These are phyloP conservation scores for Tachuris rubrigastra DNA, from an alignment of 2,113 vertebrate genomes.

Conservation along the genomic window DNA sequence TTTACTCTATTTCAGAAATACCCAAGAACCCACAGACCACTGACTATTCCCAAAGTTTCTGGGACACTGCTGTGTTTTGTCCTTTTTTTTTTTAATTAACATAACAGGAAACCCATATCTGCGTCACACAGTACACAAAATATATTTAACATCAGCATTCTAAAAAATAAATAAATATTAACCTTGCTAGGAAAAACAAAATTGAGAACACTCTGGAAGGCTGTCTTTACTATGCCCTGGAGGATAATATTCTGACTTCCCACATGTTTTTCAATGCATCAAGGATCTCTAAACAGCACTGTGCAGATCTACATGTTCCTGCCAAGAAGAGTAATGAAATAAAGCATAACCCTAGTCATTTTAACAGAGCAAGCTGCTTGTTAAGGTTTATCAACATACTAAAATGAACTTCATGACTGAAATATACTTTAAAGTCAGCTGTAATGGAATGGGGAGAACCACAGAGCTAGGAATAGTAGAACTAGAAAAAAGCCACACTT, in stretches of 20 bases:
- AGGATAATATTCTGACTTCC: background rate
- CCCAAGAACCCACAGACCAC: background rate
- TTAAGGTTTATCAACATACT: background rate
- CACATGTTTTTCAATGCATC: background rate
- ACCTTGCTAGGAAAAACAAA: background rate
- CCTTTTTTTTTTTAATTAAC: background rate
- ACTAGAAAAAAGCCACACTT: background rate
- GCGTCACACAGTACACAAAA: background rate
- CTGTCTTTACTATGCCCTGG: background rate
- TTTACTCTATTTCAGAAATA: constrained; percentile 24
- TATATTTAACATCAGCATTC: constrained; percentile 14
- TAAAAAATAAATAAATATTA: constrained; percentile 22
- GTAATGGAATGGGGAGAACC: background rate
- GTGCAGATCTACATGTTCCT: background rate
- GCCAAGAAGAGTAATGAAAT: background rate
- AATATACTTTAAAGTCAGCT: background rate
- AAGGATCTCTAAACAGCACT: background rate
- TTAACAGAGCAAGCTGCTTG: background rate
- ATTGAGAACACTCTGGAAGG: background rate
- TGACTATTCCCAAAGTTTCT: background rate
- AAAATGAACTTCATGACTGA: background rate
- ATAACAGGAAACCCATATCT: constrained; percentile 15
- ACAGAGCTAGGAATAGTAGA: background rate
- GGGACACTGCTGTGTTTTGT: background rate
- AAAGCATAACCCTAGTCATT: background rate